These are phyloP conservation scores for Crotalus horridus DNA, from an alignment of 2,113 vertebrate species.

Conservation along the genomic window DNA sequence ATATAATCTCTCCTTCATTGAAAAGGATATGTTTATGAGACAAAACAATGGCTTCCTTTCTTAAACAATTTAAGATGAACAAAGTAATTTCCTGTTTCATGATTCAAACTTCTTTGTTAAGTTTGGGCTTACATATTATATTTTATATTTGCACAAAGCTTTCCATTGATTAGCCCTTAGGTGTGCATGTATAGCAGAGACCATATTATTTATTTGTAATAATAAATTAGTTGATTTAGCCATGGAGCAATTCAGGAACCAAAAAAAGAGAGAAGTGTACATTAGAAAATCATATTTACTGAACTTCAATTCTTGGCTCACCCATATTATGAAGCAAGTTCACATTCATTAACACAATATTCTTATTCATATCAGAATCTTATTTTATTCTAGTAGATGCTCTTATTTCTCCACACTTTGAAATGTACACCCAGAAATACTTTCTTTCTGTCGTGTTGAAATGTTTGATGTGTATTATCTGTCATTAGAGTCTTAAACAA, in stretches of 20 bases:
- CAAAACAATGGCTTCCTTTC: slow-evolving; percentile 39
- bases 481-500: slow-evolving; percentile 37
- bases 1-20: slow-evolving; percentile 11
- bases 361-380: slow-evolving; percentile 34
- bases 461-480: slow-evolving; percentile 50
- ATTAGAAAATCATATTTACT: slow-evolving; percentile 34
- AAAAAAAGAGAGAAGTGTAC: slow-evolving; percentile 33
- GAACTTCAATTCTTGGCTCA: slow-evolving; percentile 28
- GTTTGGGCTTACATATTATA: slow-evolving; percentile 23
- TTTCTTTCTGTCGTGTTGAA: slow-evolving; percentile 28
- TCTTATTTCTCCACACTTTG: slow-evolving; percentile 47
- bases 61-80: slow-evolving; percentile 39
- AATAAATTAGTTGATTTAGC: slow-evolving; percentile 59
- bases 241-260: slow-evolving; percentile 33
- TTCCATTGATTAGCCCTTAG: slow-evolving; percentile 47
- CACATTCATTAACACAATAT: neutral
- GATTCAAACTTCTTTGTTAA: slow-evolving; percentile 41
- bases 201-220: slow-evolving; percentile 58
- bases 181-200: slow-evolving; percentile 27
- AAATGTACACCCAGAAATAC: slow-evolving; percentile 50
- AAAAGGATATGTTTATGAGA: slow-evolving; percentile 35
- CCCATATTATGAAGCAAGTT: slow-evolving; percentile 8
- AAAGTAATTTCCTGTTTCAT: slow-evolving; percentile 41
- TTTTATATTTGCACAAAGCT: slow-evolving; percentile 37
- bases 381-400: slow-evolving; percentile 51